Base-by-base conservation (phyloP, 2,888 invertebrate genomes). In the Erebia epiphron region DNA sequence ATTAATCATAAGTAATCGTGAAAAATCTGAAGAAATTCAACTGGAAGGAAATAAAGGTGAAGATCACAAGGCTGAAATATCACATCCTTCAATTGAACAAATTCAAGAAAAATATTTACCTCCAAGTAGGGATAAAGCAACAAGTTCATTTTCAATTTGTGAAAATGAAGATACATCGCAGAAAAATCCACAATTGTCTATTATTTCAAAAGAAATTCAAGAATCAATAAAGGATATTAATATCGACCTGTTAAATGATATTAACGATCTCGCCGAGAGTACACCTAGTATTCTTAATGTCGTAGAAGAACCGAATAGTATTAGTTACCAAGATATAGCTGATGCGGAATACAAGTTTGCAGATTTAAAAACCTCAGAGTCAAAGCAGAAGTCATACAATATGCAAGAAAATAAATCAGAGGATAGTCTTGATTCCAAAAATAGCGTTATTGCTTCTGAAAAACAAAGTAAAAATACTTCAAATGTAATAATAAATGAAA, bases 301-400 rank as follows among this genome's bases (percentile, higher is more conserved):
- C 46, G 43, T 26, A 26, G 54, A 61, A 13, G 18, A 52, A 10
- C 11, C 57, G 26, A 43, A 56, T 14, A 73, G 2, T 50, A 75
- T 70, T n/a, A 72, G 74, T 69, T 79, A 86, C 72, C 78, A 80
- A 68, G 82, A 84, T 63, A 75, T 84, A 43, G 77, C 73, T 18
- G 83, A 86, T 69, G 82, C 84, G 67, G 86, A 87, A 80, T 67
- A 71, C 41, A 72, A 72, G 5, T 77, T 80, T 65, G 80, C 78
- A 18, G 10, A 65, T 18, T 46, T 69, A 35, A 43, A 57, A 13
- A 62, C 67, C 10, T 13, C 18, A 10, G 46, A 56, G 21, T 60
- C 58, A 54, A 21, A 7, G 16, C 50, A n/a, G 7, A 50, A 66
- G 35, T 10, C 58, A 26, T 35, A 35, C 58, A 7, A 56, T 9